phyloP scores from a whole-genome alignment of 2,797 vertebrate genomes.

The Melanotaenia nigrans region DNA sequence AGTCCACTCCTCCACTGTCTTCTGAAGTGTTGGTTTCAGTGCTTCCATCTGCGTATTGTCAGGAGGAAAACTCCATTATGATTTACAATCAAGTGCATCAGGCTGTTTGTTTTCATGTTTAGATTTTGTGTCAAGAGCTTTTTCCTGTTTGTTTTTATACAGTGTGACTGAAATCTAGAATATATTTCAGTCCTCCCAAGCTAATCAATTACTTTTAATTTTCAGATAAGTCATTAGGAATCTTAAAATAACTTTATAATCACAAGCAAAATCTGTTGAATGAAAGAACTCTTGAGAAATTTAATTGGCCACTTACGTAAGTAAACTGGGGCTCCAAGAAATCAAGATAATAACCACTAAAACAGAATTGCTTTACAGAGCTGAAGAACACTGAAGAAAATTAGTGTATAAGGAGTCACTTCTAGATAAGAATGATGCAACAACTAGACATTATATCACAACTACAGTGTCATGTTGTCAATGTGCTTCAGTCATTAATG shows the following conservation, averaged over 20 bases:
- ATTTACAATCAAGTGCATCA: neutral
- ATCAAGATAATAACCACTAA: no score
- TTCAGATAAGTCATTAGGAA: neutral
- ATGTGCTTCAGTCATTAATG: neutral
- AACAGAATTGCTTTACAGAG: neutral
- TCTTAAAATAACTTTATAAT: neutral
- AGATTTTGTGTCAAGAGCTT: neutral
- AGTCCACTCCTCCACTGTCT: slow-evolving; percentile 81
- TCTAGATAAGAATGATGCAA: neutral
- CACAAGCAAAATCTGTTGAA: neutral
- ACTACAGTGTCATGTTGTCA: neutral
- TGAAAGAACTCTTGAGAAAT: neutral
- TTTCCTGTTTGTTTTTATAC: neutral
- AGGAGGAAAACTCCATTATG: slow-evolving; percentile 6
- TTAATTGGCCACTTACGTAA: no score
- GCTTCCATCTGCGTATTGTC: slow-evolving; percentile 69
- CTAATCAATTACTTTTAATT: neutral
- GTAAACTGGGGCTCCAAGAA: no score
- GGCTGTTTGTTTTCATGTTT: neutral
- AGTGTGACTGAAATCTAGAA: neutral
- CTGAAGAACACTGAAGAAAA: neutral
- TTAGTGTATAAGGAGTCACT: no score
- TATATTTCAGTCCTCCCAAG: neutral
- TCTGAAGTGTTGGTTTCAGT: slow-evolving; percentile 63
- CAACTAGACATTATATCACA: neutral